A percentile compares a stretch with the other conserved stretches of the same genome.
Conservation (phyloP, 2,113 vertebrate genomes). For the Craseonycteris thonglongyai region DNA sequence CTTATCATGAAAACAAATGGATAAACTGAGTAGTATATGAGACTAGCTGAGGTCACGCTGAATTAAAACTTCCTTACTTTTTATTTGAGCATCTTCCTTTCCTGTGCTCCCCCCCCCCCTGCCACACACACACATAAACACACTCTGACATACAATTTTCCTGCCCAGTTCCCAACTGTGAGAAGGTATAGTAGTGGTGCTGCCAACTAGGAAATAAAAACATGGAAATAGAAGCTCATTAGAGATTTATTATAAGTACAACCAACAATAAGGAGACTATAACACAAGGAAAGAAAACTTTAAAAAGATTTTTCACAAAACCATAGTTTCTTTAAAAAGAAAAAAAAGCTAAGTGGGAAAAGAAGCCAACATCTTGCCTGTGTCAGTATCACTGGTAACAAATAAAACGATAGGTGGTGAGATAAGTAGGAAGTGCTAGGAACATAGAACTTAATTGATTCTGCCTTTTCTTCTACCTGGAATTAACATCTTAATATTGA, state of each 20-base stretch:
- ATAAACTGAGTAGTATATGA: background rate
- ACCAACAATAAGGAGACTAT: background rate
- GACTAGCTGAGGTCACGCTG: background rate
- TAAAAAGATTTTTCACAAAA: background rate
- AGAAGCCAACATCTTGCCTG: background rate
- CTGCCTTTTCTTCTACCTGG: background rate
- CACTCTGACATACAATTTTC: background rate
- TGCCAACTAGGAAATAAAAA: conserved; percentile 13
- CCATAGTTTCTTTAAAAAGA: background rate
- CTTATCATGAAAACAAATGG: background rate
- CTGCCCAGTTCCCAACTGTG: background rate
- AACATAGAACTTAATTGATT: background rate
- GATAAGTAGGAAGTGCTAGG: accelerated
- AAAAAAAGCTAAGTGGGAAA: background rate
- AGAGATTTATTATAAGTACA: background rate
- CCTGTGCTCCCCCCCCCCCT: background rate
- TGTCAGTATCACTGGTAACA: background rate
- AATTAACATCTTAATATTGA: conserved; percentile 27
- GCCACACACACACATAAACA: background rate
- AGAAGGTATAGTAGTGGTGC: background rate
- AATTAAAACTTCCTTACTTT: background rate
- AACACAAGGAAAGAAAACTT: background rate
- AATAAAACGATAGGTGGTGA: background rate
- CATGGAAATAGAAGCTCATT: background rate
- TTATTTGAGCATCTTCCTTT: background rate